Conservation (phyloP, 2,797 vertebrate genomes). For the Ctenosaura bakeri region DNA sequence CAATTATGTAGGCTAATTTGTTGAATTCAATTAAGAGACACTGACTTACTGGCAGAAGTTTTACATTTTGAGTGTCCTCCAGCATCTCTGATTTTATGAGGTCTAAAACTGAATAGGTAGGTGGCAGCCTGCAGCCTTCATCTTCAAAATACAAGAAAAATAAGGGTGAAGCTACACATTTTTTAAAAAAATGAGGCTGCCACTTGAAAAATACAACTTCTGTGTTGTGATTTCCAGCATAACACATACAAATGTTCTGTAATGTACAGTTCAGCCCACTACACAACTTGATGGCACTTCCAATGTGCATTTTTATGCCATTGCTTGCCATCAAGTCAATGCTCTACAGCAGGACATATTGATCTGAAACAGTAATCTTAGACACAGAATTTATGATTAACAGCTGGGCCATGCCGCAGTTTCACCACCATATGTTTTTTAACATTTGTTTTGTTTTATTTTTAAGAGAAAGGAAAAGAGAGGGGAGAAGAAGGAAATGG, state of each 20-base stretch:
- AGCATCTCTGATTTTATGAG: slow-evolving; percentile 41
- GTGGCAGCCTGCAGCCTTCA: slow-evolving; percentile 44
- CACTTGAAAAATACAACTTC: not conserved
- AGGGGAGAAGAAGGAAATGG: not conserved
- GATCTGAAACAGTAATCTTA: not conserved
- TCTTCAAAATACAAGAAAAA: slow-evolving; percentile 71
- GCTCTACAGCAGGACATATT: not conserved
- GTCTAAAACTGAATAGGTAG: not conserved
- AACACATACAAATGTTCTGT: not conserved
- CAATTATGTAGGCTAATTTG: not conserved
- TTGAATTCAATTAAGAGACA: not conserved
- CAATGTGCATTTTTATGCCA: not conserved
- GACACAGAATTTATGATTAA: not conserved
- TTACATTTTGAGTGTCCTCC: not conserved
- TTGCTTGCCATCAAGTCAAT: not conserved
- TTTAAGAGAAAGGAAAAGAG: not conserved
- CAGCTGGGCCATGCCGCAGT: not conserved
- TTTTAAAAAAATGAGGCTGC: not conserved
- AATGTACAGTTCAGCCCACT: not conserved
- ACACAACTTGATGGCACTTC: not conserved
- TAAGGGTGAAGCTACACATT: not conserved
- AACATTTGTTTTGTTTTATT: not conserved
- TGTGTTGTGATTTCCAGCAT: not conserved
- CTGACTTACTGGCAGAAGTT: not conserved
- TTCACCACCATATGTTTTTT: not conserved